Percentiles rank a stretch among this genome's conserved stretches.
These are phyloP conservation scores for Nyctibius grandis DNA, from an alignment of 2,797 vertebrate species.

Conservation along the genomic window DNA sequence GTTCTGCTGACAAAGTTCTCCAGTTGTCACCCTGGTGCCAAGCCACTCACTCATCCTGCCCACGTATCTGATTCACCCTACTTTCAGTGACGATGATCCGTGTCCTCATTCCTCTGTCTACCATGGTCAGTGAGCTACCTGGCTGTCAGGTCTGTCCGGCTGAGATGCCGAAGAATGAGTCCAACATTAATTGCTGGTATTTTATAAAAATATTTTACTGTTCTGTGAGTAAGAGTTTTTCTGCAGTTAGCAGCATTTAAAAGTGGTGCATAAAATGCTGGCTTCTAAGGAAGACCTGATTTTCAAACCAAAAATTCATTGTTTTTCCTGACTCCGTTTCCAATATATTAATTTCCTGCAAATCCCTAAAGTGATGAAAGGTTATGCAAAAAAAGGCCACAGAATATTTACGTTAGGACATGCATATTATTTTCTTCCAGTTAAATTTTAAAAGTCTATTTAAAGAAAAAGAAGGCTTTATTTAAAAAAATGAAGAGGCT, in stretches of 20 bases:
- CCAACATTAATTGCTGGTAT: not conserved
- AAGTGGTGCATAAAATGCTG: not conserved
- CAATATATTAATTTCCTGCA: not conserved
- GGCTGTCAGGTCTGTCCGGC: not conserved
- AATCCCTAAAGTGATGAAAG: not conserved
- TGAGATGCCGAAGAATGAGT: not conserved
- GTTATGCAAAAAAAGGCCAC: not conserved
- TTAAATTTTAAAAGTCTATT: not conserved
- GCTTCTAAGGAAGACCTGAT: not conserved
- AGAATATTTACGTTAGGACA: not conserved
- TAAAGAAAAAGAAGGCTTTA: not conserved
- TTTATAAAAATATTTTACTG: not conserved
- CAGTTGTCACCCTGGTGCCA: not conserved
- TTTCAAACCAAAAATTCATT: not conserved
- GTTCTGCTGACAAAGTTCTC: not conserved
- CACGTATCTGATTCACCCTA: not conserved
- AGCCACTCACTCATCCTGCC: not conserved
- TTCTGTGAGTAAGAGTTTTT: not conserved
- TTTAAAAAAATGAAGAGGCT: not conserved
- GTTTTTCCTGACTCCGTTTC: not conserved
- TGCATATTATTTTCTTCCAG: not conserved
- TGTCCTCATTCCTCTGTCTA: not conserved
- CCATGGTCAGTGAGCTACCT: not conserved
- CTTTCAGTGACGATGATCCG: rapidly evolving
- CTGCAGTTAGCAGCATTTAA: not conserved